phyloP scores from a whole-genome alignment of 2,797 vertebrate genomes.

The Manis pentadactyla region DNA sequence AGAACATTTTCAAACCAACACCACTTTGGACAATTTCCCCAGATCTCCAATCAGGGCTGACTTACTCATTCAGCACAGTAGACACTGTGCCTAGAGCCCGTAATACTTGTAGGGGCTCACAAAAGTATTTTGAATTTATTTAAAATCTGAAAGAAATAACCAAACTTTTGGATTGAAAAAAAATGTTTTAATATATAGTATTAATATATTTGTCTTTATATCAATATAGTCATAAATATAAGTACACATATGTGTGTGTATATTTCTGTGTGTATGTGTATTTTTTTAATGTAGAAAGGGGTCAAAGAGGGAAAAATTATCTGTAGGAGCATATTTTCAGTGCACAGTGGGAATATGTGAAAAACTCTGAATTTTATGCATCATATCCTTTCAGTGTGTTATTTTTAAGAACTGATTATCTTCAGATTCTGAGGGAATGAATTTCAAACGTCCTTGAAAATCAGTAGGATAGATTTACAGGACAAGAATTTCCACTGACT shows the following conservation, averaged over 20 bases:
- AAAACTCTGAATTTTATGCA: slow-evolving; percentile 4
- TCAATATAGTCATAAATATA: background rate
- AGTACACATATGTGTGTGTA: background rate
- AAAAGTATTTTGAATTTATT: slow-evolving; percentile 1
- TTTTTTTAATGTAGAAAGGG: background rate
- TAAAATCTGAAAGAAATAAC: slow-evolving; percentile 35
- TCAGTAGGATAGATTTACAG: background rate
- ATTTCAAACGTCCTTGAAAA: slow-evolving; percentile 21
- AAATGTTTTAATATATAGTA: background rate
- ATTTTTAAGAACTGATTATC: background rate
- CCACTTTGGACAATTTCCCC: background rate
- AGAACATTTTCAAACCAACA: background rate
- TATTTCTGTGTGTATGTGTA: background rate
- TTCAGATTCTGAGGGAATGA: background rate
- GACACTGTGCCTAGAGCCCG: background rate
- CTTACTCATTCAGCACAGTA: background rate
- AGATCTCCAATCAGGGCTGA: background rate
- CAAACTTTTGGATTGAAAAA: background rate
- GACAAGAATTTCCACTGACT: background rate
- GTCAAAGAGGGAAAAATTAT: background rate
- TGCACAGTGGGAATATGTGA: background rate
- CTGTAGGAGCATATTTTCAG: background rate
- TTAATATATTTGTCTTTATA: background rate
- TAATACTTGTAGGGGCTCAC: background rate
- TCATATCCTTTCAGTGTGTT: background rate